Conservation (phyloP, 1,140 invertebrate species). For the Dendrolimus kikuchii region DNA sequence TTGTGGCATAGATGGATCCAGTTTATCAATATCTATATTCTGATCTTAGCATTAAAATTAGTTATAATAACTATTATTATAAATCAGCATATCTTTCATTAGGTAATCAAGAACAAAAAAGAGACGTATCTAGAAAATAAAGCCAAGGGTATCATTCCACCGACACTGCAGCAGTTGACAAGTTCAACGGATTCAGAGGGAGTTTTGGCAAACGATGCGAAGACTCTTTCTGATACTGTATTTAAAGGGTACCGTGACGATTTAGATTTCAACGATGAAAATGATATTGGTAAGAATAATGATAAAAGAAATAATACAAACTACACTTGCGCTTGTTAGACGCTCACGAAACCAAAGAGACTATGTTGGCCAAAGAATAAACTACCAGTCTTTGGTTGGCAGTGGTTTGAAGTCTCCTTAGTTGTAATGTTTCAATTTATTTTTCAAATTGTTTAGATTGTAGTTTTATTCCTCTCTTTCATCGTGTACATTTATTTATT, state of each 20-base stretch:
- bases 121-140: conserved; percentile 67
- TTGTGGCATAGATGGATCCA: too few relatives aligned
- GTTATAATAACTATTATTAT: neutral
- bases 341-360: too few relatives aligned
- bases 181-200: conserved; percentile 17
- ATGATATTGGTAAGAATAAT: conserved; percentile 74
- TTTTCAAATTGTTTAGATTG: too few relatives aligned
- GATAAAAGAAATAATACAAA: too few relatives aligned
- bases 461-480: too few relatives aligned
- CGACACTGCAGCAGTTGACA: conserved; percentile 34
- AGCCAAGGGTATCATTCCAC: conserved; percentile 61
- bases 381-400: too few relatives aligned
- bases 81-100: conserved; percentile 9
- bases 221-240: conserved; percentile 53
- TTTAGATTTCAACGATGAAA: conserved; percentile 82
- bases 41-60: neutral
- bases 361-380: too few relatives aligned
- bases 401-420: too few relatives aligned
- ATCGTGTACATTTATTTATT: too few relatives aligned
- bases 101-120: conserved; percentile 76
- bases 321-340: too few relatives aligned
- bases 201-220: conserved; percentile 34
- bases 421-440: too few relatives aligned
- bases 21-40: too few relatives aligned
- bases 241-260: conserved; percentile 77